phyloP scores from a whole-genome alignment of 1,140 invertebrate genomes.

The Neodiprion lecontei region DNA sequence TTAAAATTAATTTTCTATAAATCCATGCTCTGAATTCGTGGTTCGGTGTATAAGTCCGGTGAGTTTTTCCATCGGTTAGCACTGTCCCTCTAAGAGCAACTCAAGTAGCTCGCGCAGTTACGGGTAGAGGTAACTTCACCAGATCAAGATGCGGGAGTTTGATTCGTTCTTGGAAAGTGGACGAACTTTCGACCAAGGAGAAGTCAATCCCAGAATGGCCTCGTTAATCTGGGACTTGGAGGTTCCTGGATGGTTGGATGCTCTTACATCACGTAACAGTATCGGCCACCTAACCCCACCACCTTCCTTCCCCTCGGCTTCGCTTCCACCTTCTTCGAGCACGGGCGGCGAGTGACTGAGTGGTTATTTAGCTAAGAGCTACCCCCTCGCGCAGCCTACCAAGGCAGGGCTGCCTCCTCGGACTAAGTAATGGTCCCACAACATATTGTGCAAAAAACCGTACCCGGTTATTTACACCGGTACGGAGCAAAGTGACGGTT shows the following conservation, averaged over 20 bases:
- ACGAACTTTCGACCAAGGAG: constrained; percentile 26
- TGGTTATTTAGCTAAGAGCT: constrained; percentile 65
- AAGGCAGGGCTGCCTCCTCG: constrained; percentile 4
- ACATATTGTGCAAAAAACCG: constrained; percentile 55
- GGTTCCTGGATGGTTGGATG: constrained; percentile 53
- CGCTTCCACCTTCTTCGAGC: constrained; percentile 39
- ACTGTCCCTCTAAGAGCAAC: too few relatives aligned
- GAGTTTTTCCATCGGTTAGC: too few relatives aligned
- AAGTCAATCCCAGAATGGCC: constrained; percentile 61
- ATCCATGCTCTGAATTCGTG: too few relatives aligned
- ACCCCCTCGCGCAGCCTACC: constrained; percentile 24
- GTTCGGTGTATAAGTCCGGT: too few relatives aligned
- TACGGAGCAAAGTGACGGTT: background rate
- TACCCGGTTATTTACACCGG: constrained; percentile 45
- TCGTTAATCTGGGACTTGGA: constrained; percentile 52
- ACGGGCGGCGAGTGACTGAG: constrained; percentile 60
- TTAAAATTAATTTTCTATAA: too few relatives aligned
- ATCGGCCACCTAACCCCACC: constrained; percentile 37
- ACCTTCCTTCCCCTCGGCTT: constrained; percentile 18
- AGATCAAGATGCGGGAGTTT: too few relatives aligned
- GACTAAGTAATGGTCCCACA: constrained; percentile 52
- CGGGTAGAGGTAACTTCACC: too few relatives aligned
- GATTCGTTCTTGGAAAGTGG: too few relatives aligned
- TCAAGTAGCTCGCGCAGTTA: too few relatives aligned
- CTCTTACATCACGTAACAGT: constrained; percentile 60